Evolutionary conservation across 2,888 invertebrate species (phyloP).

Genomic region (Agrilus mali): DNA sequence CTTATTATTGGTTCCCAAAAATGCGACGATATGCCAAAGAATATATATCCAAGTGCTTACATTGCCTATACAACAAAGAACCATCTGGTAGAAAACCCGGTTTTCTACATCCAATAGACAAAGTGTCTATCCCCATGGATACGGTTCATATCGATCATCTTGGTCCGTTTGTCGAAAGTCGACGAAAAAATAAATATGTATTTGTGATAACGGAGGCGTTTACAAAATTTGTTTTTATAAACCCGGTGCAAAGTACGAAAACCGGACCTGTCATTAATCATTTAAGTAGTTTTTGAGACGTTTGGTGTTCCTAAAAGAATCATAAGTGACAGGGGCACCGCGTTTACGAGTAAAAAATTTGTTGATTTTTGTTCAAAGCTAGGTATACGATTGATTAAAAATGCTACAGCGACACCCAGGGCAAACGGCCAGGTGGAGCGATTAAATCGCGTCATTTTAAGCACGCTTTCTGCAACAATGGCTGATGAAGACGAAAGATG

Average conservation of each 20-base stretch:
- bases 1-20: no score
- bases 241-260: constrained; percentile 13
- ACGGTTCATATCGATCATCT: no score
- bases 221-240: constrained; percentile 16
- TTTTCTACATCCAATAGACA: no score
- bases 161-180: no score
- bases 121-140: no score
- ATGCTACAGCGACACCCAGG: constrained; percentile 17
- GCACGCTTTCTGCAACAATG: no score
- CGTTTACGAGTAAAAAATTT: constrained; percentile 17
- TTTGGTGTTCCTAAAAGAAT: constrained; percentile 16
- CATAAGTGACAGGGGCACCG: constrained; percentile 18
- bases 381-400: constrained; percentile 15
- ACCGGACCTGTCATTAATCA: constrained; percentile 9
- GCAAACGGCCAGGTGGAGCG: constrained; percentile 19
- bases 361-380: constrained; percentile 13
- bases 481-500: no score
- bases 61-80: no score
- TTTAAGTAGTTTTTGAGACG: constrained; percentile 9
- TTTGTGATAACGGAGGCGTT: constrained; percentile 10
- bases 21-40: no score
- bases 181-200: no score
- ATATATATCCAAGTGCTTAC: no score
- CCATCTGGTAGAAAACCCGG: no score
- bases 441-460: constrained; percentile 6